Conservation (phyloP, 1,140 invertebrate species). For the Stegodyphus dumicola region DNA sequence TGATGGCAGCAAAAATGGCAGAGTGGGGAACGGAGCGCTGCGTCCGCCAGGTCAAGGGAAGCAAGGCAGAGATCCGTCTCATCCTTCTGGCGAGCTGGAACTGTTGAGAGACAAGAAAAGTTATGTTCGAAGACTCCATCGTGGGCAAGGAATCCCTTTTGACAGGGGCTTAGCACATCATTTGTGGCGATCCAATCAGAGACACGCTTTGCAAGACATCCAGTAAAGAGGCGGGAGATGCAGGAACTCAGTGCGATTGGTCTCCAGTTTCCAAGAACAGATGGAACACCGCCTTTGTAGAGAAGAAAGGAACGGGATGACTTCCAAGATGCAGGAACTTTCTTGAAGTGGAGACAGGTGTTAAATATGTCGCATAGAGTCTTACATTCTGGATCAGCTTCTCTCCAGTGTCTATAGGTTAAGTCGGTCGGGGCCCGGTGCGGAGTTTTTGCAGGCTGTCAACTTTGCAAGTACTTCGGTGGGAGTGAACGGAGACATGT, state of each 20-base stretch:
- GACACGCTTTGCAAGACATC: not conserved
- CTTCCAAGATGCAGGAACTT: not conserved
- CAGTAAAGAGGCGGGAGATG: not conserved
- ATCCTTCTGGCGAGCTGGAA: not conserved
- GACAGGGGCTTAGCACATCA: not conserved
- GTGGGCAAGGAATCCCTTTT: not conserved
- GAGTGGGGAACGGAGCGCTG: not conserved
- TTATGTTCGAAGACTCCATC: slow-evolving; percentile 1
- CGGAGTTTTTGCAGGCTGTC: not conserved
- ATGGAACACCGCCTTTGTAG: not conserved
- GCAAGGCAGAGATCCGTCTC: not conserved
- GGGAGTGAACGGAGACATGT: not conserved
- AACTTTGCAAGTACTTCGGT: not conserved
- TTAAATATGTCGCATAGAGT: not conserved
- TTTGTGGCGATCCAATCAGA: not conserved
- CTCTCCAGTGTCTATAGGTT: not conserved
- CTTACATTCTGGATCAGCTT: not conserved
- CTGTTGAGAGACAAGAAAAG: not conserved
- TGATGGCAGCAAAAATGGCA: not conserved
- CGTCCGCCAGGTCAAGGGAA: not conserved
- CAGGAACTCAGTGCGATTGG: not conserved
- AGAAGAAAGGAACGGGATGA: not conserved
- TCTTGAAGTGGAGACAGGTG: not conserved
- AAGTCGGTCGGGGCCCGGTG: not conserved
- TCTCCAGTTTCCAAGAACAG: not conserved